These are phyloP conservation scores for Folsomia manolachei DNA, from an alignment of 2,888 invertebrate genomes.

Conservation along the genomic window DNA sequence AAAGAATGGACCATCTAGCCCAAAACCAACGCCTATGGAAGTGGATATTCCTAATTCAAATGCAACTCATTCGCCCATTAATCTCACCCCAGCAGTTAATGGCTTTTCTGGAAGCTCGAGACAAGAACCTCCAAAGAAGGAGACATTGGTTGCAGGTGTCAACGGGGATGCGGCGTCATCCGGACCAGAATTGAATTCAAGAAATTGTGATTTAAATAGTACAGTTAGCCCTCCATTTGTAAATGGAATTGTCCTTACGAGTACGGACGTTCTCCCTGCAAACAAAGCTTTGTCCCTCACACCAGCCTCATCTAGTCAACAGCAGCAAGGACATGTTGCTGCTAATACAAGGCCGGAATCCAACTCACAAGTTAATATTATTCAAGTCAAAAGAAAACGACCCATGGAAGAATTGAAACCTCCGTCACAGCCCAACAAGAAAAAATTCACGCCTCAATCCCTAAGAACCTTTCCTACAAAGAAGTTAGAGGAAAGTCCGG, in stretches of 20 bases:
- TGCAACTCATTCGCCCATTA: too few relatives aligned
- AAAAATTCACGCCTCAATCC: neutral
- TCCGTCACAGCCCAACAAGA: neutral
- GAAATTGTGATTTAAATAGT: neutral
- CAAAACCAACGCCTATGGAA: neutral
- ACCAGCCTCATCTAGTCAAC: neutral
- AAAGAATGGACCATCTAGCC: neutral
- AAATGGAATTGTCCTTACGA: neutral
- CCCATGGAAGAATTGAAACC: constrained; percentile 19
- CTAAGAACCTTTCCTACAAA: constrained; percentile 1
- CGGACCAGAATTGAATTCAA: neutral
- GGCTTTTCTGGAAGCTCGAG: neutral
- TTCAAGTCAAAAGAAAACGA: constrained; percentile 22
- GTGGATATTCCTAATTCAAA: too few relatives aligned
- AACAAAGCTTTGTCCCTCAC: neutral
- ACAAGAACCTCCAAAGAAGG: neutral
- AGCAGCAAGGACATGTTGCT: neutral
- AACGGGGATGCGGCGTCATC: neutral
- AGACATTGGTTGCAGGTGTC: too few relatives aligned
- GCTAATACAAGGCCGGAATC: neutral
- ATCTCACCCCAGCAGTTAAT: neutral
- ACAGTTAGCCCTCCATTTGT: neutral
- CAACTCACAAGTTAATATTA: neutral
- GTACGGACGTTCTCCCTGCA: neutral
- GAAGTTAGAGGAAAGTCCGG: neutral